Evolutionary conservation across 2,797 vertebrate species (phyloP).

Genomic region (Neomorphus geoffroyi): DNA sequence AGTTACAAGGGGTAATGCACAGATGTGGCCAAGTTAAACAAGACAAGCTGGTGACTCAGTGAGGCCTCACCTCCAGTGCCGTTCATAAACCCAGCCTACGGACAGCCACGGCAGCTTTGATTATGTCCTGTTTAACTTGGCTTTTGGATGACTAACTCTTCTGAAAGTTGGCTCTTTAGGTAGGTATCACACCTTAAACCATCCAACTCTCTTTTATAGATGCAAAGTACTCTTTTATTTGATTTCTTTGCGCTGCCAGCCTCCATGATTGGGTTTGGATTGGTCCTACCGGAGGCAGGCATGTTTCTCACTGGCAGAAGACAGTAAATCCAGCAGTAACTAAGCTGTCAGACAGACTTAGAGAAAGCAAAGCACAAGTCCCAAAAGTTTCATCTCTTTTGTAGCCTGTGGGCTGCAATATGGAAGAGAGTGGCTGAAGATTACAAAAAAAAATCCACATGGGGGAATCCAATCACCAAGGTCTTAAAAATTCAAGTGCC

Average conservation of each 20-base stretch:
- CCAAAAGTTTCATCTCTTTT: background rate
- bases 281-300: background rate
- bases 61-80: background rate
- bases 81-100: slow-evolving; percentile 11
- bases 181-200: slow-evolving; percentile 11
- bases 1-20: background rate
- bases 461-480: rapidly evolving
- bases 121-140: slow-evolving; percentile 18
- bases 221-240: background rate
- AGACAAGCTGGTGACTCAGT: background rate
- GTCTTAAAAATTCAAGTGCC: background rate
- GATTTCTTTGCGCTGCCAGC: background rate
- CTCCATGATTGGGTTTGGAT: background rate
- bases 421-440: background rate
- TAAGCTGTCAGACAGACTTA: background rate
- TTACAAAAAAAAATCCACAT: background rate
- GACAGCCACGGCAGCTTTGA: background rate
- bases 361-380: background rate
- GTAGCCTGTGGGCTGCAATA: background rate
- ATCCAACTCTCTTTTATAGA: background rate
- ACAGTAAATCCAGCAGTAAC: background rate
- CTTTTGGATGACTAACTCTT: background rate
- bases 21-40: slow-evolving; percentile 27
- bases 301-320: background rate
- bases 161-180: background rate